A percentile compares a stretch with the other conserved stretches of the same genome.
These are phyloP conservation scores for Dryas iulia DNA, from an alignment of 1,140 invertebrate genomes.

Conservation along the genomic window DNA sequence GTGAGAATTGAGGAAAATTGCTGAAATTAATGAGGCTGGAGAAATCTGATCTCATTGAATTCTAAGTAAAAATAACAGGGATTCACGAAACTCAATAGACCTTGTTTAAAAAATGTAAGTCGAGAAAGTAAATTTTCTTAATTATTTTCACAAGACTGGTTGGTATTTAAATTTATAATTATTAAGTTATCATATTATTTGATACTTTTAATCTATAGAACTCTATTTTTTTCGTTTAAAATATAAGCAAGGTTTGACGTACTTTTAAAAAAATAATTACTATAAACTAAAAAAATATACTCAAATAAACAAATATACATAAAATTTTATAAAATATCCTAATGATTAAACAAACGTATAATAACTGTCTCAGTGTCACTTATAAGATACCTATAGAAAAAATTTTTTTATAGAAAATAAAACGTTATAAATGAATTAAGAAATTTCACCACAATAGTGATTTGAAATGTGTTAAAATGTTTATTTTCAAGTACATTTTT, in stretches of 20 bases:
- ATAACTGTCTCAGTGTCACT: background rate
- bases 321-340: too few species aligned
- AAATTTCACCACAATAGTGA: background rate
- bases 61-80: conserved; percentile 10
- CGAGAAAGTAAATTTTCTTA: background rate
- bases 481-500: background rate
- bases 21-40: conserved; percentile 20
- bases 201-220: too few species aligned
- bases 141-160: background rate
- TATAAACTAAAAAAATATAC: too few species aligned
- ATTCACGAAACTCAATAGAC: background rate
- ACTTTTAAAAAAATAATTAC: too few species aligned
- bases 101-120: conserved; percentile 8
- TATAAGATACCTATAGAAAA: too few species aligned
- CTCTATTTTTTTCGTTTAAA: too few species aligned
- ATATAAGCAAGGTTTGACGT: too few species aligned
- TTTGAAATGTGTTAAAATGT: background rate
- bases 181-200: background rate
- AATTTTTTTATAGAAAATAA: too few species aligned
- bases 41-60: conserved; percentile 21
- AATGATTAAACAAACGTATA: too few species aligned
- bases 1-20: conserved; percentile 6
- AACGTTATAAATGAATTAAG: background rate
- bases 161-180: background rate
- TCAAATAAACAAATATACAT: too few species aligned